phyloP scores from a whole-genome alignment of 2,888 invertebrate genomes.

The Tipula unca region DNA sequence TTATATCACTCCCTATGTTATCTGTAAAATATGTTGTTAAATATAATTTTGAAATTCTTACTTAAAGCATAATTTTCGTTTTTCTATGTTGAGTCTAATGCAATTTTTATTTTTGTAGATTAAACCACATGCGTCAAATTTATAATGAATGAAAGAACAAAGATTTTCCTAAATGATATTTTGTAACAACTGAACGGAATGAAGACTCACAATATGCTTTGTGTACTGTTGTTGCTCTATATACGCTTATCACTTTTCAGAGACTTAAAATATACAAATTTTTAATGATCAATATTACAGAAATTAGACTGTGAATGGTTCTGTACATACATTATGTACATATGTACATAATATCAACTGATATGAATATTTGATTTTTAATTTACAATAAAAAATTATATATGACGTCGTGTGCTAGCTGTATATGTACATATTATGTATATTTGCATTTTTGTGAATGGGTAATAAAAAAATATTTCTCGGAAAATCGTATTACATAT shows the following conservation, averaged over 20 bases:
- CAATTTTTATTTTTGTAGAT: background rate
- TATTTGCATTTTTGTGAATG: background rate
- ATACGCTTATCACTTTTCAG: background rate
- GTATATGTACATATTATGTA: background rate
- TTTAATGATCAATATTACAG: background rate
- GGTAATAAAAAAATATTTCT: background rate
- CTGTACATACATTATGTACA: no score
- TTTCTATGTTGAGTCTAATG: background rate
- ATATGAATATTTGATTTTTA: background rate
- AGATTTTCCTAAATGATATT: background rate
- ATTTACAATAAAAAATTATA: background rate
- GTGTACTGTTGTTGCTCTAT: background rate
- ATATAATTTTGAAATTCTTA: background rate
- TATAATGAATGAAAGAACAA: background rate
- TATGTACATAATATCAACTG: no score
- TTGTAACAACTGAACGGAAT: background rate
- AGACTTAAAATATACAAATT: background rate
- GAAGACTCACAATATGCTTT: background rate
- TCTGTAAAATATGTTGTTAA: background rate
- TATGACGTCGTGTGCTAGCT: background rate
- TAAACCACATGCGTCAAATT: background rate
- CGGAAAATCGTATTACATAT: no score
- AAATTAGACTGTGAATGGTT: background rate
- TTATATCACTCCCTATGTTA: background rate
- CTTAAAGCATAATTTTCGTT: background rate